Percentiles rank a stretch among this genome's conserved stretches.
These are phyloP conservation scores for Chiloscyllium plagiosum DNA, from an alignment of 2,113 vertebrate genomes.

Conservation along the genomic window DNA sequence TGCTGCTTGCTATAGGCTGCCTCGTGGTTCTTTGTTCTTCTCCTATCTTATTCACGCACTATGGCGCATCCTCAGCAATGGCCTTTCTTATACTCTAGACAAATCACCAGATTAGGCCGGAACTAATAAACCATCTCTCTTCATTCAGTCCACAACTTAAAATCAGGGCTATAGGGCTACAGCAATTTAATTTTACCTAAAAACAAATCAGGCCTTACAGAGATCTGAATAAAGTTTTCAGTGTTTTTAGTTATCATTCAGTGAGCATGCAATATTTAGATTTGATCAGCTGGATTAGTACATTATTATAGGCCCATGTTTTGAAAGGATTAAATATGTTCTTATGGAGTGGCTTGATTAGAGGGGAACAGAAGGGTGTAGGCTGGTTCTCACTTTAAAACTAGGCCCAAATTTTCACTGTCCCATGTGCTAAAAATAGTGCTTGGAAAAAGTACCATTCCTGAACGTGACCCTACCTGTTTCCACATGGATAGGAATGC, in stretches of 20 bases:
- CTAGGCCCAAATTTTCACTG: too few species aligned
- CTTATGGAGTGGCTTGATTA: not conserved
- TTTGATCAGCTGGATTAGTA: not conserved
- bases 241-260: not conserved
- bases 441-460: too few species aligned
- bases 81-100: not conserved
- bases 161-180: not conserved
- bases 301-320: not conserved
- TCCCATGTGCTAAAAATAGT: too few species aligned
- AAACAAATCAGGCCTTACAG: not conserved
- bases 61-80: not conserved
- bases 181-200: not conserved
- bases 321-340: not conserved
- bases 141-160: not conserved
- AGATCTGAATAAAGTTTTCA: not conserved
- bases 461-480: too few species aligned
- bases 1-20: not conserved
- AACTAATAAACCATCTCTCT: not conserved
- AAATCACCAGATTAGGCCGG: not conserved
- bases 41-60: not conserved
- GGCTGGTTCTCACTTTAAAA: not conserved
- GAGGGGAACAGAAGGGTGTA: too few species aligned
- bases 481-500: too few species aligned
- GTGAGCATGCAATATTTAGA: not conserved
- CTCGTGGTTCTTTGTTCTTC: not conserved